Conservation (phyloP, 1,140 invertebrate species). For the Nephila pilipes region DNA sequence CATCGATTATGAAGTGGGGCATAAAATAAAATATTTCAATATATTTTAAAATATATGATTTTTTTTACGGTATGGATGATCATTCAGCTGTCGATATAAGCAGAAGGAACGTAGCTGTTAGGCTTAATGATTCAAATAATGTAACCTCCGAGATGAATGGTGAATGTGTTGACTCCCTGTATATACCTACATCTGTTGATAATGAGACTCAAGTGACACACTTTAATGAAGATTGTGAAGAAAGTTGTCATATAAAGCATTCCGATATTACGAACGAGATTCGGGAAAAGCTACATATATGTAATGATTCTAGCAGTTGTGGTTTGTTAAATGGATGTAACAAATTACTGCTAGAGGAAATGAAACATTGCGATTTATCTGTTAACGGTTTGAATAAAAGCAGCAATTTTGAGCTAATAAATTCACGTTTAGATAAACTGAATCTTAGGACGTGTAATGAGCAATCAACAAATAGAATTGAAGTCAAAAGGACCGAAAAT, state of each 20-base stretch:
- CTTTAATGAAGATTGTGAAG: conserved; percentile 62
- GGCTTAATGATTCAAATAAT: conserved; percentile 69
- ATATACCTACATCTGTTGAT: conserved; percentile 43
- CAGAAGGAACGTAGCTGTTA: conserved; percentile 75
- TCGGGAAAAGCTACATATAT: conserved; percentile 65
- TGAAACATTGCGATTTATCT: conserved; percentile 64
- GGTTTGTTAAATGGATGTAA: conserved; percentile 67
- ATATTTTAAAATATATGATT: neutral
- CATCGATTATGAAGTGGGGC: conserved; percentile 28
- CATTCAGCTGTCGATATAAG: conserved; percentile 62
- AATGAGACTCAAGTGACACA: conserved; percentile 45
- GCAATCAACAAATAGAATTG: neutral
- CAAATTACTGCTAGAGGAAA: conserved; percentile 60
- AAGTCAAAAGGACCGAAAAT: conserved; percentile 32
- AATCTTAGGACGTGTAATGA: conserved; percentile 57
- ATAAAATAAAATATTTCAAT: neutral
- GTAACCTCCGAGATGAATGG: conserved; percentile 59
- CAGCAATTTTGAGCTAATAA: conserved; percentile 48
- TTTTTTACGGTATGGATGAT: conserved; percentile 46
- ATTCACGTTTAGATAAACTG: conserved; percentile 55
- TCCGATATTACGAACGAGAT: conserved; percentile 45
- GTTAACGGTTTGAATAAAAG: conserved; percentile 62
- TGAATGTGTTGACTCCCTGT: conserved; percentile 55
- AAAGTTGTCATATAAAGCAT: conserved; percentile 10
- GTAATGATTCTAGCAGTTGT: conserved; percentile 44